Conservation (phyloP, 2,797 vertebrate species). For the Spinus olivaceus region DNA sequence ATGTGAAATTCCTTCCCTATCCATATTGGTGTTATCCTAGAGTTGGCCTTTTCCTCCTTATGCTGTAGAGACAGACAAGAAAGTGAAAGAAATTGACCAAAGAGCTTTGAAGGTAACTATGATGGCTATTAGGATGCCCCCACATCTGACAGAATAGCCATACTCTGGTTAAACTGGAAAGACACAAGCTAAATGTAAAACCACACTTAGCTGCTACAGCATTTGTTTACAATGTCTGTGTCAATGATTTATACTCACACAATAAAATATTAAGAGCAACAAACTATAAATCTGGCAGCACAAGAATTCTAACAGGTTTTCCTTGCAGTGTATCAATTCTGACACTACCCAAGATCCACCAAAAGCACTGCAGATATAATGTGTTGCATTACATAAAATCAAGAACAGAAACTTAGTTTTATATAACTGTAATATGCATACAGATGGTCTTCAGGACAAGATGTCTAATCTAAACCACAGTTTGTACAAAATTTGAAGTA, state of each 20-base stretch:
- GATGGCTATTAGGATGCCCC: not conserved
- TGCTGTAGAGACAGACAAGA: not conserved
- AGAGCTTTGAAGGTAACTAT: not conserved
- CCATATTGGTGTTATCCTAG: not conserved
- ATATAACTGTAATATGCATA: slow-evolving; percentile 26
- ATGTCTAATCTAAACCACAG: not conserved
- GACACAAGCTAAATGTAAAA: not conserved
- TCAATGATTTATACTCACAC: slow-evolving; percentile 25
- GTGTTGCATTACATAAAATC: slow-evolving; percentile 40
- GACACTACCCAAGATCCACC: not conserved
- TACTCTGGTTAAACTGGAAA: not conserved
- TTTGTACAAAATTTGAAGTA: not conserved
- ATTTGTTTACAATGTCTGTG: slow-evolving; percentile 13
- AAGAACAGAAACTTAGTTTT: slow-evolving; percentile 26
- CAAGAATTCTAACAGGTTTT: slow-evolving; percentile 25
- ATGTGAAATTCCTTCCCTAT: not conserved
- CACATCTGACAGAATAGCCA: not conserved
- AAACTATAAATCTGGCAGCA: slow-evolving; percentile 29
- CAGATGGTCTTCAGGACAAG: not conserved
- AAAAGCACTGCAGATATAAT: slow-evolving; percentile 12
- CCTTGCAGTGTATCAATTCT: not conserved
- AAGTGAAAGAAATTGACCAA: not conserved
- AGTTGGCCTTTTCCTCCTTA: not conserved
- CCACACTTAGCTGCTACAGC: not conserved
- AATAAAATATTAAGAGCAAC: slow-evolving; percentile 62